Evolutionary conservation across 2,888 invertebrate genomes (phyloP).

Genomic region (Lasioglossum zephyrum): DNA sequence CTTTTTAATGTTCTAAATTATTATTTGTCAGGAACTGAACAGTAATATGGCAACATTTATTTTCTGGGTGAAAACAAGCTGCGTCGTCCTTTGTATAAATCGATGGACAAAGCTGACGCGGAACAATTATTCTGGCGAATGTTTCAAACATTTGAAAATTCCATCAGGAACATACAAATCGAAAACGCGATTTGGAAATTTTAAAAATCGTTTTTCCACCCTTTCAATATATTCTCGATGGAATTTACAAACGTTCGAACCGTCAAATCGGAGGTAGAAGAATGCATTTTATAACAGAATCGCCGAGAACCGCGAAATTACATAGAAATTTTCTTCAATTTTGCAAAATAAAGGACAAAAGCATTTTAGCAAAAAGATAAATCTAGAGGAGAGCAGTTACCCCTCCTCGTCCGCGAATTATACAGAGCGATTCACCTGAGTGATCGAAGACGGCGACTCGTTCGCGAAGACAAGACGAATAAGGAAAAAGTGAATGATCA

Average conservation of each 20-base stretch:
- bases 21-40: not conserved
- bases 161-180: not conserved
- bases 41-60: not conserved
- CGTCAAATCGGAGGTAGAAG: not conserved
- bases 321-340: not conserved
- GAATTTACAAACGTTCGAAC: not conserved
- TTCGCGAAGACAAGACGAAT: not conserved
- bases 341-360: not conserved
- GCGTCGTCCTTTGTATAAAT: no score
- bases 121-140: not conserved
- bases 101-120: not conserved
- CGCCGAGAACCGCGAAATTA: not conserved
- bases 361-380: not conserved
- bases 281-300: not conserved
- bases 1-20: not conserved
- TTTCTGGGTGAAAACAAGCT: not conserved
- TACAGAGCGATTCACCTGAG: not conserved
- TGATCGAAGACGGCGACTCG: not conserved
- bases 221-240: not conserved
- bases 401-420: no score
- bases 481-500: not conserved
- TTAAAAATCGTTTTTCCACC: not conserved
- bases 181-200: not conserved
- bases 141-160: not conserved
- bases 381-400: no score